Conservation (phyloP, 2,113 vertebrate species). For the Scomber colias region DNA sequence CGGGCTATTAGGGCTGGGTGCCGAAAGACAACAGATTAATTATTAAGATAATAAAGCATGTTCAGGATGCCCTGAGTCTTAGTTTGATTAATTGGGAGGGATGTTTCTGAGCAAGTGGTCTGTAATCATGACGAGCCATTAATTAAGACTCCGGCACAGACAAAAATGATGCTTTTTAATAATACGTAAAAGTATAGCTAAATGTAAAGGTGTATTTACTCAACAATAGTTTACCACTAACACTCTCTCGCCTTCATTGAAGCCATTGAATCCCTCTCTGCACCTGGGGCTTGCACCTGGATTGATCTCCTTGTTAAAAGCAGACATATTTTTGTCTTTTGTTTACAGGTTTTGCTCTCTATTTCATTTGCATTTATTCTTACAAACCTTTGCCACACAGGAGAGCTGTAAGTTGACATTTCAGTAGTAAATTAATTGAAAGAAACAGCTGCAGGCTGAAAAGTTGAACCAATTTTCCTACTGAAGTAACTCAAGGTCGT, state of each 20-base stretch:
- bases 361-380: conserved; percentile 14
- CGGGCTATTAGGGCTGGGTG: conserved; percentile 23
- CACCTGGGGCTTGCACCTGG: neutral
- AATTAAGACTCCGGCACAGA: neutral
- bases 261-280: neutral
- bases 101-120: conserved; percentile 18
- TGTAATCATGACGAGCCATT: neutral
- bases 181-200: neutral
- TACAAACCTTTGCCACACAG: neutral
- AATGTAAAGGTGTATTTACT: neutral
- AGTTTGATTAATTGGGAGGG: conserved; percentile 37
- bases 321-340: conserved; percentile 18
- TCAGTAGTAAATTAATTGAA: conserved; percentile 14
- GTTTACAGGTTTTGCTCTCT: neutral
- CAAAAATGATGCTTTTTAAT: neutral
- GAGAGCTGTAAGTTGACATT: conserved; percentile 6
- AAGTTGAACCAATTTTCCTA: conserved; percentile 14
- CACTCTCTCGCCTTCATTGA: neutral
- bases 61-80: conserved; percentile 39
- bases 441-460: conserved; percentile 10
- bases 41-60: conserved; percentile 58
- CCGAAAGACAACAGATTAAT: conserved; percentile 57
- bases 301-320: neutral
- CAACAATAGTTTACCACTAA: neutral
- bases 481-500: conserved; percentile 6